These are phyloP conservation scores for Adelosebastes latens DNA, from an alignment of 2,797 vertebrate genomes.

Conservation along the genomic window DNA sequence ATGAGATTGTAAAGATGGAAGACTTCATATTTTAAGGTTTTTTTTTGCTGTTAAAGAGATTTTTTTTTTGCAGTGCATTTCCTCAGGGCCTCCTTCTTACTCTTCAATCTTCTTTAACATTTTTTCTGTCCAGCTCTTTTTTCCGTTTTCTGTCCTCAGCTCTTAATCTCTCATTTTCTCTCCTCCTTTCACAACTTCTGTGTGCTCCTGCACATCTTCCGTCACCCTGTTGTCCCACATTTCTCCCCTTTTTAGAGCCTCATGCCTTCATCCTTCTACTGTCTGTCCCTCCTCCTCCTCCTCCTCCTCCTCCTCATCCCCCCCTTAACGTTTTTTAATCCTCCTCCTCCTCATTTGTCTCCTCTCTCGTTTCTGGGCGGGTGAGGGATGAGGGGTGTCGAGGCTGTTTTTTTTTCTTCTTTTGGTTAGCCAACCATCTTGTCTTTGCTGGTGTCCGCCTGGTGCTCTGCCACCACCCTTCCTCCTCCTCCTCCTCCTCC, in stretches of 20 bases:
- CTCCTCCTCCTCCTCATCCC: neutral
- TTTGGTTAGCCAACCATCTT: conserved; percentile 58
- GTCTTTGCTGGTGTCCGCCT: conserved; percentile 70
- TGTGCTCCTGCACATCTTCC: conserved; percentile 33
- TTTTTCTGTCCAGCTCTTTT: neutral
- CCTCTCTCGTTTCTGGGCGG: conserved; percentile 40
- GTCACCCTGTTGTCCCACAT: conserved; percentile 37
- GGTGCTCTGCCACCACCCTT: conserved; percentile 61
- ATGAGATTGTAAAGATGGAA: neutral
- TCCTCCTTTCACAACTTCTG: conserved; percentile 15
- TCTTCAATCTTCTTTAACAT: conserved; percentile 3
- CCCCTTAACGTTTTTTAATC: conserved; percentile 49
- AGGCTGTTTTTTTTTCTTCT: conserved; percentile 15
- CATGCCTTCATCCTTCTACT: conserved; percentile 53
- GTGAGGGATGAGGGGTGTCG: conserved; percentile 44
- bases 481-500: neutral
- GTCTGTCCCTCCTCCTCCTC: neutral
- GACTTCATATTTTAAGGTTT: neutral
- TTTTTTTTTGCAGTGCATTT: conserved; percentile 1
- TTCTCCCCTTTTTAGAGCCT: conserved; percentile 23
- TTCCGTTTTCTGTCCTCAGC: conserved; percentile 9
- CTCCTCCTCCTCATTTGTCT: conserved; percentile 61
- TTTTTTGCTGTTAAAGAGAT: neutral
- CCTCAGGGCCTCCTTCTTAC: neutral
- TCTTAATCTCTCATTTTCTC: conserved; percentile 48